These are phyloP conservation scores for Neria commutata DNA, from an alignment of 2,888 invertebrate genomes.

Conservation along the genomic window DNA sequence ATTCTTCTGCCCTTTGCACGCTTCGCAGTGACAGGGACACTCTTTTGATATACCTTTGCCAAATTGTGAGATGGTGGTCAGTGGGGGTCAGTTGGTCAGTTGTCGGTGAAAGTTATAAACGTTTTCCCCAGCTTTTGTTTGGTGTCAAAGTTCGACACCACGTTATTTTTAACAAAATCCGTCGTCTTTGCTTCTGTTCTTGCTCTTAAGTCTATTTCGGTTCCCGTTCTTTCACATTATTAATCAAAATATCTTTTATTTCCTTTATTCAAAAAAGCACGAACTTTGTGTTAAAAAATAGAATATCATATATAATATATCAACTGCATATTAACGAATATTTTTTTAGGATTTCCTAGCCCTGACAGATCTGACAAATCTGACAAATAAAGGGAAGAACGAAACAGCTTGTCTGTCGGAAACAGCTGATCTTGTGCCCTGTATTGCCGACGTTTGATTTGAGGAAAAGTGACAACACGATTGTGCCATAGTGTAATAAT, in stretches of 20 bases:
- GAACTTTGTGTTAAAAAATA: background rate
- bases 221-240: background rate
- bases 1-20: slow-evolving; percentile 35
- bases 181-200: background rate
- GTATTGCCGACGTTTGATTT: too few species aligned
- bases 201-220: background rate
- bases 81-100: too few species aligned
- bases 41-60: background rate
- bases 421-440: too few species aligned
- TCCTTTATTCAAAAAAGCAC: background rate
- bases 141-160: background rate
- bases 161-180: background rate
- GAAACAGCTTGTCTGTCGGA: too few species aligned
- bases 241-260: background rate
- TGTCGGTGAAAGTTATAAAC: background rate
- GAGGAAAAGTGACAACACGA: too few species aligned
- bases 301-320: too few species aligned
- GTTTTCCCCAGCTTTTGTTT: background rate
- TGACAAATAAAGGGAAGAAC: too few species aligned
- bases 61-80: background rate
- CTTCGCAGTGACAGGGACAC: background rate
- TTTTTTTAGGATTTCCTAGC: too few species aligned
- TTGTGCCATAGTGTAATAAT: too few species aligned
- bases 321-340: too few species aligned
- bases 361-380: too few species aligned